Evolutionary conservation across 2,888 invertebrate genomes (phyloP), one percentile per base, ranked within the genome.

Genomic region (Capitulum mitella): DNA sequence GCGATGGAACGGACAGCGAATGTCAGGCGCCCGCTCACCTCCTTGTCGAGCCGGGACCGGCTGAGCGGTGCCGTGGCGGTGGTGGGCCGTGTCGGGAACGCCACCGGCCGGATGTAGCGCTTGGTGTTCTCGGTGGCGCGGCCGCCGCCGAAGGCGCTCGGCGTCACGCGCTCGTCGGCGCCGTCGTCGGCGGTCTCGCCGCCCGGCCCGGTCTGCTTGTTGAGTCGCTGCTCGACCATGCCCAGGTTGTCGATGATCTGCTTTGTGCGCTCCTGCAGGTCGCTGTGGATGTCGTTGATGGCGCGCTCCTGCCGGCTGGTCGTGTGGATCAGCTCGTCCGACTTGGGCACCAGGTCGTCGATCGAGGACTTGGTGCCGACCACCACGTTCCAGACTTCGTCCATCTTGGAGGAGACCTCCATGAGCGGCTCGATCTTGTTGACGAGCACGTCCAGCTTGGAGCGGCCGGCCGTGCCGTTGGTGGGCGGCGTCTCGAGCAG

Each of bases 371-470:
- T 94, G 5, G 94, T 94, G 26, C 94, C 94, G 0, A 94, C 93
- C 22, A 94, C 93, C 8, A 94, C 93, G 84, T 93, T 92, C 94
- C 94, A 94, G 6, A 94, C 93, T 86, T 94, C 93, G 83, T 94
- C 94, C 93, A 94, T 94, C 86, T 94, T 94, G 84, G 93, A 93
- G 0, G 93, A 92, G 0, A 94, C 93, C 79, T 91, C 91, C 84
- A 93, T 90, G 87, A 94, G 93, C 0, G 94, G 94, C 82, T 91
- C 90, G 84, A 94, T 93, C 86, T 93, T 92, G 83, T 92, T 91
- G 0, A 92, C 92, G 48, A 94, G 88, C 6, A 89, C 90, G 86
- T 94, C 93, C 81, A 94, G 90, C 87, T 93, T 94, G 84, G 91
- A 93, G 26, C 89, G 76, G 19, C 29, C 29, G 14, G 76, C 46